A percentile compares a stretch with the other conserved stretches of the same genome.
phyloP scores from a whole-genome alignment of 2,888 invertebrate species.

The Cryptophagus acutangulus region DNA sequence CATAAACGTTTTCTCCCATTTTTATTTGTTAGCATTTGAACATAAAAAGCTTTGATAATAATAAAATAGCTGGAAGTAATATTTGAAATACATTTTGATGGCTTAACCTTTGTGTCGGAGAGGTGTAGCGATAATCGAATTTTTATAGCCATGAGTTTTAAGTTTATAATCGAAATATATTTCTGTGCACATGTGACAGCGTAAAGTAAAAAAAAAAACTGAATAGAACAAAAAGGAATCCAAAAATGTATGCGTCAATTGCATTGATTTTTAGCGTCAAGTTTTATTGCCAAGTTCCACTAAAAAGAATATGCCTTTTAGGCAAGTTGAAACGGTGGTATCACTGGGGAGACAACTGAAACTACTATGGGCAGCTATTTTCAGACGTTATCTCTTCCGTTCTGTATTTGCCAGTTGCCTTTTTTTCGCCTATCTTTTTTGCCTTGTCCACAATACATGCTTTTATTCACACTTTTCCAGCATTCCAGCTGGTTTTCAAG shows the following conservation, averaged over 20 bases:
- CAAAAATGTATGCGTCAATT: constrained; percentile 26
- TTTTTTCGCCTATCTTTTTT: constrained; percentile 1
- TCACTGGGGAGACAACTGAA: constrained; percentile 5
- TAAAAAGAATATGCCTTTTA: constrained; percentile 23
- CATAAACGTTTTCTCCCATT: too few species aligned
- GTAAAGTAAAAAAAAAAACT: neutral
- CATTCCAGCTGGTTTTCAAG: neutral
- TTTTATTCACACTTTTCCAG: constrained; percentile 1
- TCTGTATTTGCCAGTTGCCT: constrained; percentile 6
- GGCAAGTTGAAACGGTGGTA: constrained; percentile 15
- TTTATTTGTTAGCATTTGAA: too few species aligned
- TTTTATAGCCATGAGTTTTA: neutral
- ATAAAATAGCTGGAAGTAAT: neutral
- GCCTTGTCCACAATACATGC: neutral
- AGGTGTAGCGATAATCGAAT: neutral
- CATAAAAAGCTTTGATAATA: too few species aligned
- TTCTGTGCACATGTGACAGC: neutral
- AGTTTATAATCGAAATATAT: neutral
- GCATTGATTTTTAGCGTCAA: constrained; percentile 24
- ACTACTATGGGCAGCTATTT: constrained; percentile 7
- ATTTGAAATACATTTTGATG: neutral
- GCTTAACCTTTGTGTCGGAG: neutral
- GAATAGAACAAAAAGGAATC: neutral
- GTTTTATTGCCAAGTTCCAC: constrained; percentile 25
- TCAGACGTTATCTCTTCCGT: constrained; percentile 6